Evolutionary conservation across 2,113 vertebrate genomes (phyloP).

Genomic region (Zosterops lateralis): DNA sequence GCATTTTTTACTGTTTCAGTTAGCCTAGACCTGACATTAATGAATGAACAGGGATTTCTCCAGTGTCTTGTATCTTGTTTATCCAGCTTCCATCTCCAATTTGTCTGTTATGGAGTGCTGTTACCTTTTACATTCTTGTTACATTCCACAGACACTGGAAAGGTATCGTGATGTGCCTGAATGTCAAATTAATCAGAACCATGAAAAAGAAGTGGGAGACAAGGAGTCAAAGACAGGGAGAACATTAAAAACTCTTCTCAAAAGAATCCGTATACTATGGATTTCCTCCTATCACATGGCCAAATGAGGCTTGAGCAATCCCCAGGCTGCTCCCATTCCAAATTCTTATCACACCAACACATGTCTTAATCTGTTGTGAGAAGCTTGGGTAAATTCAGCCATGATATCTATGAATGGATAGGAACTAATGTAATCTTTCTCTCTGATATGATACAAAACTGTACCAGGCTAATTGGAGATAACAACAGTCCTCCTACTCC

Average conservation of each 20-base stretch:
- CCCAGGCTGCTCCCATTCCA: not conserved
- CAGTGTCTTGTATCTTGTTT: not conserved
- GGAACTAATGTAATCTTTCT: not conserved
- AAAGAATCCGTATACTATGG: not conserved
- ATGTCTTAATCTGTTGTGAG: not conserved
- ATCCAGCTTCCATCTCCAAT: not conserved
- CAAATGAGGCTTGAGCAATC: not conserved
- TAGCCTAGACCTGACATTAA: not conserved
- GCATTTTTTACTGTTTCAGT: not conserved
- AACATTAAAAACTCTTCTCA: not conserved
- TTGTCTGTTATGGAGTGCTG: not conserved
- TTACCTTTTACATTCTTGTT: not conserved
- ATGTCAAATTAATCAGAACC: not conserved
- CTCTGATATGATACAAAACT: not conserved
- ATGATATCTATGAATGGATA: not conserved
- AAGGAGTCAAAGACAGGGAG: not conserved
- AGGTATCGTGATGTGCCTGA: not conserved
- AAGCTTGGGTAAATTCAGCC: not conserved
- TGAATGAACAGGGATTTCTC: not conserved
- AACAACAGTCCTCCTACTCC: not conserved
- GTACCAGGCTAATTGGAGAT: not conserved
- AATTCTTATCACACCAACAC: accelerated
- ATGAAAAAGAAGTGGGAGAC: not conserved
- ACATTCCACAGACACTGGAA: not conserved
- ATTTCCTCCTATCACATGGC: not conserved